Percentiles rank a stretch among this genome's conserved stretches.
phyloP scores from a whole-genome alignment of 2,797 vertebrate genomes.

The Balearica regulorum region DNA sequence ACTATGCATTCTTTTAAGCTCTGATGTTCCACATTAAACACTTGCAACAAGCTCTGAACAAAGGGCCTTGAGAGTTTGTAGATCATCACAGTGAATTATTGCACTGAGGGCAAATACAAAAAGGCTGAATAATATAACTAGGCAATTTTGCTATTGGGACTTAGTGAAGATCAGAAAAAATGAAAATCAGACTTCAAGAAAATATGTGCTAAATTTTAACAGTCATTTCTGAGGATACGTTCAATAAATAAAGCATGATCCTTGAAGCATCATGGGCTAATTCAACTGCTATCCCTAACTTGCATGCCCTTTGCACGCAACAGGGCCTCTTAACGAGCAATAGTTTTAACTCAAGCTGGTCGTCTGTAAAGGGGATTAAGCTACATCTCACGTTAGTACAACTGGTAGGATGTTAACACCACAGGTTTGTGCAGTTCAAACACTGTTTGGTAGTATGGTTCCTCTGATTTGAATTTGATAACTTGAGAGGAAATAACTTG shows the following conservation, averaged over 20 bases:
- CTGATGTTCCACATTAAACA: slow-evolving; percentile 33
- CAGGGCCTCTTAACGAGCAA: neutral
- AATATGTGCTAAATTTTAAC: neutral
- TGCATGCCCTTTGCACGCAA: neutral
- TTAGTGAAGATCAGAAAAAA: neutral
- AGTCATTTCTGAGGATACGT: neutral
- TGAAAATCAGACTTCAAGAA: neutral
- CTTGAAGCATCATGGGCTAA: neutral
- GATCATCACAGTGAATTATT: slow-evolving; percentile 9
- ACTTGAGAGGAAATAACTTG: neutral
- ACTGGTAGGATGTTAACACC: neutral
- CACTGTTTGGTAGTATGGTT: neutral
- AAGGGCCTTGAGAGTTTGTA: slow-evolving; percentile 2
- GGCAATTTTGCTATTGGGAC: neutral
- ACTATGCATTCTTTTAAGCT: slow-evolving; percentile 21
- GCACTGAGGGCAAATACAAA: neutral
- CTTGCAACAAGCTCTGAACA: slow-evolving; percentile 14
- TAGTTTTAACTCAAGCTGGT: neutral
- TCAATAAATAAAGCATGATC: slow-evolving; percentile 3
- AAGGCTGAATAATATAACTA: neutral
- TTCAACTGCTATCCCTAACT: neutral
- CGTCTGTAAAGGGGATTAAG: neutral
- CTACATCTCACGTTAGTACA: neutral
- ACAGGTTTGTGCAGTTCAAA: neutral
- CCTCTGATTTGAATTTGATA: neutral